phyloP scores from a whole-genome alignment of 2,888 invertebrate species.

The Pristionchus maxplancki region DNA sequence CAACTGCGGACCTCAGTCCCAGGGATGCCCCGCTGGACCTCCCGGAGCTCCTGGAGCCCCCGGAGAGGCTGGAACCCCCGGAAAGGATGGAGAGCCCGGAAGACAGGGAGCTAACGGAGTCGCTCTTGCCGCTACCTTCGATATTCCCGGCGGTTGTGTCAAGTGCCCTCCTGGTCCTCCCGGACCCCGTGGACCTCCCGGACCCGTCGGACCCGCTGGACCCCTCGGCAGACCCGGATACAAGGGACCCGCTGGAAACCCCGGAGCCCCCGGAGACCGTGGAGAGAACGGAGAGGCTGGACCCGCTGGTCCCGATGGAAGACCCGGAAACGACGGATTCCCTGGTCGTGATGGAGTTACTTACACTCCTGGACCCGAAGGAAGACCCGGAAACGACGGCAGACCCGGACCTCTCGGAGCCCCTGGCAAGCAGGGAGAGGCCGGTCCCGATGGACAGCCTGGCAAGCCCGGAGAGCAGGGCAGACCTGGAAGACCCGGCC shows the following conservation, averaged over 20 bases:
- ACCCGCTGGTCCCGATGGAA: constrained; percentile 44
- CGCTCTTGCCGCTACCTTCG: constrained; percentile 66
- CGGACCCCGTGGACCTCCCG: constrained; percentile 65
- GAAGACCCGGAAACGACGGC: constrained; percentile 50
- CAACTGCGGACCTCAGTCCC: constrained; percentile 67
- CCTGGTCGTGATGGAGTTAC: constrained; percentile 61
- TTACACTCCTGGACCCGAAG: constrained; percentile 46
- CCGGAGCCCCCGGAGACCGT: constrained; percentile 45
- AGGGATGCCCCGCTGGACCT: constrained; percentile 70
- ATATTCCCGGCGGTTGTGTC: constrained; percentile 70
- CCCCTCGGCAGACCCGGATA: constrained; percentile 63
- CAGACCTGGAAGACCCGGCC: constrained; percentile 58
- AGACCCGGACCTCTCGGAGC: constrained; percentile 52
- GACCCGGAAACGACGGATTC: constrained; percentile 47
- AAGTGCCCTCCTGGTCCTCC: constrained; percentile 64
- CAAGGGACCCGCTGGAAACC: constrained; percentile 58
- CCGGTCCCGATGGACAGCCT: constrained; percentile 64
- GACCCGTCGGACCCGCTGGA: constrained; percentile 64
- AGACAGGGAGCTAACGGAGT: constrained; percentile 67
- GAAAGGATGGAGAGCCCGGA: constrained; percentile 66
- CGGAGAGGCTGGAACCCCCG: constrained; percentile 63
- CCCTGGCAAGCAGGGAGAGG: constrained; percentile 47
- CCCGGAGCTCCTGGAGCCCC: constrained; percentile 67
- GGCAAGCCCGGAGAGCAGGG: constrained; percentile 60
- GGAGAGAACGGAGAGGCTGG: constrained; percentile 50